phyloP scores from a whole-genome alignment of 2,797 vertebrate genomes.

The Pseudochirops corinnae region DNA sequence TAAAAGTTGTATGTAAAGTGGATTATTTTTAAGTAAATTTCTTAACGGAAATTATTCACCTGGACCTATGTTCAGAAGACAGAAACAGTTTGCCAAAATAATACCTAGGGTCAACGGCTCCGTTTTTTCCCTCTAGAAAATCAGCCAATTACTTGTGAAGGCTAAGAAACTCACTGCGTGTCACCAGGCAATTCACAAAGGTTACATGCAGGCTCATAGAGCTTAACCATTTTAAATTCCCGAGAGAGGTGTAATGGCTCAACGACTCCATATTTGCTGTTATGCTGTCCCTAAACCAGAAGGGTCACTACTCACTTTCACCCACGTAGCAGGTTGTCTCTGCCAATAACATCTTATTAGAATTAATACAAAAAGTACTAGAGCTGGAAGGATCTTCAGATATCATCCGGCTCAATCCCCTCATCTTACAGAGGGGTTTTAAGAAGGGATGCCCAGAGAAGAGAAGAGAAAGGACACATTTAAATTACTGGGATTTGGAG shows the following conservation, averaged over 20 bases:
- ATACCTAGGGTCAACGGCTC: background rate
- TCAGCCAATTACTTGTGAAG: background rate
- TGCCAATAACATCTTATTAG: background rate
- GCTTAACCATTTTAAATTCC: constrained; percentile 27
- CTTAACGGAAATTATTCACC: constrained; percentile 25
- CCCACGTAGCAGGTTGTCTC: background rate
- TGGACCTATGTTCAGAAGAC: background rate
- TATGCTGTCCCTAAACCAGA: background rate
- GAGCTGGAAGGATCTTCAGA: background rate
- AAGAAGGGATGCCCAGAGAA: background rate
- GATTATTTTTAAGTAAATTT: background rate
- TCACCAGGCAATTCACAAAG: background rate
- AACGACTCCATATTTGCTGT: background rate
- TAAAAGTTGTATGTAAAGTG: background rate
- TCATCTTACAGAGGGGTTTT: background rate
- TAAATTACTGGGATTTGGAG: background rate
- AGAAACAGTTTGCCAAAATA: background rate
- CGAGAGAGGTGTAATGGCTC: background rate
- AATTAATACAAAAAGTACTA: background rate
- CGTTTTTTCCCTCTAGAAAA: constrained; percentile 10
- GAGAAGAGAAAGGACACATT: background rate
- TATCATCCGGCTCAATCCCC: background rate
- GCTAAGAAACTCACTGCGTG: background rate
- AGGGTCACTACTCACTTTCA: background rate
- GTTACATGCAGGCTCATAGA: background rate